Evolutionary conservation across 2,797 vertebrate species (phyloP), one percentile per base, ranked within the genome.

Genomic region (Premnoplex brunnescens): DNA sequence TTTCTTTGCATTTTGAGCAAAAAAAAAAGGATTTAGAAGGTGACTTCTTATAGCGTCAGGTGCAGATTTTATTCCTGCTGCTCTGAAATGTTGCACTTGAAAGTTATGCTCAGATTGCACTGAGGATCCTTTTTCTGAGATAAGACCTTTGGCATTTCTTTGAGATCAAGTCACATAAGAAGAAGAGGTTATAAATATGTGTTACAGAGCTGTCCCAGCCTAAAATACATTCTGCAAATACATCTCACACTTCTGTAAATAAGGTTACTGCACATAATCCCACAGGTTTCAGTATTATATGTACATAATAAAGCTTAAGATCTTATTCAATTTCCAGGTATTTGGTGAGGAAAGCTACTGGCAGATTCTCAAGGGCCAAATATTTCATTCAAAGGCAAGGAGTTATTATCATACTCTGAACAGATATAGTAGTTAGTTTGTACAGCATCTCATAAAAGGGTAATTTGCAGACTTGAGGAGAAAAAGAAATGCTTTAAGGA

Each of bases 281-380:
- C 94, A 48, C 44, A 79, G 79, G 76, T 71, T 52, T 36, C 69
- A 59, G 85, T 32, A 93, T 91, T 87, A 69, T 87, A 90, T 85
- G 69, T 75, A 93, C 68, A 89, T 83, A 93, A 92, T 95, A 95
- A 94, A 94, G 68, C 86, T 94, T 87, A 89, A 95, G 68, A 82
- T 92, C 84, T 97, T 91, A 95, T 56, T 96, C 95, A 92, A 91
- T 96, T 94, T 93, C 86, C 87, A 91, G 83, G 85, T 96, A 77
- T 93, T 97, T 95, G 88, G 86, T 87, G 80, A 88, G 72, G 80
- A 88, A 85, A 90, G 83, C 79, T 77, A 32, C 79, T 71, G 41
- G 41, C 74, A 88, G 82, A 82, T 90, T 93, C 96, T 96, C 94
- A 84, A 90, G 91, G 85, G 95, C 88, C 94, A 95, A 93, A 94